Evolutionary conservation across 2,888 invertebrate genomes (phyloP).

Genomic region (Ophioninae sp.): DNA sequence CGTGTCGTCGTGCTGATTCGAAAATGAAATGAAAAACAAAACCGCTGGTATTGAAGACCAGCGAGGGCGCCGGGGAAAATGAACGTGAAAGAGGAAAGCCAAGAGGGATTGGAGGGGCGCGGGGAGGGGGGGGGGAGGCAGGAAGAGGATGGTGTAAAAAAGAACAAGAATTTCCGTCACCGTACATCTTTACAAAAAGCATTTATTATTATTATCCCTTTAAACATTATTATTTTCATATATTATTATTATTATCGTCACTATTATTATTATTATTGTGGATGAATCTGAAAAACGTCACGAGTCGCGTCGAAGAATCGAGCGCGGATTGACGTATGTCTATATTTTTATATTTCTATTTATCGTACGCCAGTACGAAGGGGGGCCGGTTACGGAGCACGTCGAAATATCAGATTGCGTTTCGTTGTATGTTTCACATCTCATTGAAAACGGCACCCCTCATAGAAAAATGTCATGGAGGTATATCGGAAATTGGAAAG

Average conservation of each 20-base stretch:
- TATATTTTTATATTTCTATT: background rate
- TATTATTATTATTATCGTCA: constrained; percentile 6
- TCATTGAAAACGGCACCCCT: constrained; percentile 77
- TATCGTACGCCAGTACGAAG: constrained; percentile 43
- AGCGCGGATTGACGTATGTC: constrained; percentile 6
- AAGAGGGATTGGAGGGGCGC: background rate
- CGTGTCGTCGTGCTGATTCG: constrained; percentile 27
- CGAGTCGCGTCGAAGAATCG: constrained; percentile 16
- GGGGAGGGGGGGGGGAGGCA: too few relatives aligned
- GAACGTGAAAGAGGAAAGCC: constrained; percentile 36
- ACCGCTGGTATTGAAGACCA: constrained; percentile 5
- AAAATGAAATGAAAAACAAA: constrained; percentile 35
- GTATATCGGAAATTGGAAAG: constrained; percentile 81
- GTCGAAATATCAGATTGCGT: constrained; percentile 78
- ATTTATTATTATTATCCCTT: background rate
- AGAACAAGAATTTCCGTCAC: constrained; percentile 48
- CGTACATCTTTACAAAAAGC: background rate
- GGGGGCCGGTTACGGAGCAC: constrained; percentile 63
- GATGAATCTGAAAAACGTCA: constrained; percentile 38
- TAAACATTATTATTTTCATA: background rate
- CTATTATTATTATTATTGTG: constrained; percentile 56
- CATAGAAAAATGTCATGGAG: constrained; percentile 79
- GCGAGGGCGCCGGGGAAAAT: constrained; percentile 36
- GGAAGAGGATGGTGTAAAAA: background rate
- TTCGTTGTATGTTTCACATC: constrained; percentile 78